Conservation (phyloP, 2,888 invertebrate genomes). For the Sisyra terminalis region DNA sequence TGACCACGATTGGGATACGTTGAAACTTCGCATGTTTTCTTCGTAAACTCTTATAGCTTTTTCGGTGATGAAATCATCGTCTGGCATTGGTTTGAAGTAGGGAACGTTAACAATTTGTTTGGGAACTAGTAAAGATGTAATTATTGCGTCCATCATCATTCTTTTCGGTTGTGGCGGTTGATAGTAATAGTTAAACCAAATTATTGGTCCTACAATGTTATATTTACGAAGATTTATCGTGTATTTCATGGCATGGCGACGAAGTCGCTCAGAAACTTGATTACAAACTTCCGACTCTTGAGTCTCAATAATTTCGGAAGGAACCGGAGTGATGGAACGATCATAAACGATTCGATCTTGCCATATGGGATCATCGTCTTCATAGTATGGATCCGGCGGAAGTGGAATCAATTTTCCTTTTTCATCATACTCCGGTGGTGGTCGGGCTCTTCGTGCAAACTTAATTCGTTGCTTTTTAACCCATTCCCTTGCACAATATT, state of each 20-base stretch:
- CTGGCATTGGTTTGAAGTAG: not conserved
- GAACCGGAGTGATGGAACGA: not conserved
- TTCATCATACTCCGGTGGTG: not conserved
- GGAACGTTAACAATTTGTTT: not conserved
- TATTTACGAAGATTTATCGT: not conserved
- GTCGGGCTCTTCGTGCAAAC: not conserved
- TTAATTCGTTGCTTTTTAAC: not conserved
- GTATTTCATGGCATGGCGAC: not conserved
- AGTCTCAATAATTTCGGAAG: not conserved
- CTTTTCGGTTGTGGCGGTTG: not conserved
- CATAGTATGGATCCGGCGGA: no score
- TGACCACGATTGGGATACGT: no score
- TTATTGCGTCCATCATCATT: not conserved
- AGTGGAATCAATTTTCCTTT: not conserved
- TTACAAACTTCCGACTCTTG: not conserved
- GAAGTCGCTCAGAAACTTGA: not conserved
- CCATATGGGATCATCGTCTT: no score
- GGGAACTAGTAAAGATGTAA: constrained; percentile 1
- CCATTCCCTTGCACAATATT: not conserved
- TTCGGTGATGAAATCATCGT: not conserved
- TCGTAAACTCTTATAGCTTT: no score
- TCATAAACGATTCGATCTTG: not conserved
- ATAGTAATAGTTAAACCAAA: not conserved
- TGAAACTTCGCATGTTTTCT: no score
- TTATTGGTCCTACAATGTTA: not conserved